phyloP scores from a whole-genome alignment of 2,113 vertebrate species.

The Todiramphus saurophagus region DNA sequence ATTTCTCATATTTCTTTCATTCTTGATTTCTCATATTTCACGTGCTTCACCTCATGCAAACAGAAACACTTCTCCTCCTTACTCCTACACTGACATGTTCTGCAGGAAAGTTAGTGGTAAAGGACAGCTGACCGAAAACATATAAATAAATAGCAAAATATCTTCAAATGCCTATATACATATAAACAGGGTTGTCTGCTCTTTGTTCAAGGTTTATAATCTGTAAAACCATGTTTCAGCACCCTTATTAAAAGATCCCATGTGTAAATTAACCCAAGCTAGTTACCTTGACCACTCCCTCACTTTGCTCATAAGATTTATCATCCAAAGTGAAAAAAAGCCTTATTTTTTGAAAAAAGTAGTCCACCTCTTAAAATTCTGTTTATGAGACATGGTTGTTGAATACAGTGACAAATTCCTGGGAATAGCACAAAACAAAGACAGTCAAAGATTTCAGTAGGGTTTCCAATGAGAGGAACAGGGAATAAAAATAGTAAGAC shows the following conservation, averaged over 20 bases:
- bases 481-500: background rate
- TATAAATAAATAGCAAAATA: background rate
- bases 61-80: background rate
- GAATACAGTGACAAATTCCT: background rate
- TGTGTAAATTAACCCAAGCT: background rate
- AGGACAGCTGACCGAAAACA: background rate
- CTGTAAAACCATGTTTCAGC: background rate
- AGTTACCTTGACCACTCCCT: background rate
- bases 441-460: background rate
- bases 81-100: background rate
- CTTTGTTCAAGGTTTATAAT: background rate
- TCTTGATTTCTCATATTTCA: background rate
- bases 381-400: background rate
- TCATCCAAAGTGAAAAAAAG: background rate
- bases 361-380: background rate
- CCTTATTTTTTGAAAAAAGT: too few relatives aligned
- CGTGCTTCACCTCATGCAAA: background rate
- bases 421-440: background rate
- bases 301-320: background rate
- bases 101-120: background rate
- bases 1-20: background rate
- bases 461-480: background rate
- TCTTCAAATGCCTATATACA: background rate
- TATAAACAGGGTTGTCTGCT: background rate
- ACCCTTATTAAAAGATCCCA: background rate